Conservation (phyloP, 2,113 vertebrate genomes). For the Gila orcuttii region DNA sequence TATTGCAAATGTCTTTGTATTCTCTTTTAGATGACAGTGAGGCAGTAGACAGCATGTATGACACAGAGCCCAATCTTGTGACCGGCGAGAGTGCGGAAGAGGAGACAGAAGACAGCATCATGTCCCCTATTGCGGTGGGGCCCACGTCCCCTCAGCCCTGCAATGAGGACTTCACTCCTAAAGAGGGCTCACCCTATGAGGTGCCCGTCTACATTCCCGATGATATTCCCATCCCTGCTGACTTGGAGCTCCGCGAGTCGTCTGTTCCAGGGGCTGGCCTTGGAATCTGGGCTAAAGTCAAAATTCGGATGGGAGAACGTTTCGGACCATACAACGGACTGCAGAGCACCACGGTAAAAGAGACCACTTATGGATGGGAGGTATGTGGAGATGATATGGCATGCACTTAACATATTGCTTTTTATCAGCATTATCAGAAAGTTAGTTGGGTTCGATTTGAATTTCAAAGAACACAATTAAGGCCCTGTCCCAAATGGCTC, state of each 20-base stretch:
- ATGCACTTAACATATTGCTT: not conserved
- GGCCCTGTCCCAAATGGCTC: not conserved
- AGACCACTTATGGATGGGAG: constrained; percentile 95
- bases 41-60: constrained; percentile 90
- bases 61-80: constrained; percentile 88
- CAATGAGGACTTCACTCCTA: constrained; percentile 95
- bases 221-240: constrained; percentile 94
- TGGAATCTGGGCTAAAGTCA: constrained; percentile 94
- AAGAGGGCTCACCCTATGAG: constrained; percentile 98
- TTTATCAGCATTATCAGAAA: not conserved
- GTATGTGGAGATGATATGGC: constrained; percentile 69
- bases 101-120: constrained; percentile 90
- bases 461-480: not conserved
- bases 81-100: constrained; percentile 88
- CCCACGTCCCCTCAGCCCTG: constrained; percentile 87
- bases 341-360: constrained; percentile 83
- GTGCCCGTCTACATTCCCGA: constrained; percentile 99
- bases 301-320: constrained; percentile 84
- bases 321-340: constrained; percentile 86
- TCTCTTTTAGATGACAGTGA: constrained; percentile 89
- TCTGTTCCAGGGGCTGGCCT: constrained; percentile 94
- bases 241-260: constrained; percentile 97
- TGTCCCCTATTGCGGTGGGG: constrained; percentile 92
- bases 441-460: not conserved
- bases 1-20: not conserved